Evolutionary conservation across 2,888 invertebrate species (phyloP).

Genomic region (Brachynemurus nebulosus): DNA sequence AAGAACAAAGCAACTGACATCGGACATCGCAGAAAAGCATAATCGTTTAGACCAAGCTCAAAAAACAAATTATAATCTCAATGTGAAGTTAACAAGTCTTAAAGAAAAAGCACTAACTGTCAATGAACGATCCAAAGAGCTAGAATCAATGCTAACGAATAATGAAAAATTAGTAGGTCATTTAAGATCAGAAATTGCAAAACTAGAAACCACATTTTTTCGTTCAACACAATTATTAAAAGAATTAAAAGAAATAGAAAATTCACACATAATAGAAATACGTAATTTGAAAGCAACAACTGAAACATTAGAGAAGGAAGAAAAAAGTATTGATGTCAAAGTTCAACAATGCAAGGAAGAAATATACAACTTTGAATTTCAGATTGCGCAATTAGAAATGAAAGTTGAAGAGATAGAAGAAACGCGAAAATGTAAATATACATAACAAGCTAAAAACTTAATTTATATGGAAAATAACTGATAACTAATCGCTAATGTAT

Average conservation of each 20-base stretch:
- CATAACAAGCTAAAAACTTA: too few relatives aligned
- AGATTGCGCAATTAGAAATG: conserved; percentile 24
- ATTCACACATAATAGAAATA: conserved; percentile 35
- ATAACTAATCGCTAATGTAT: background rate
- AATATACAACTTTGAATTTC: conserved; percentile 23
- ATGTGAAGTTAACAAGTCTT: conserved; percentile 36
- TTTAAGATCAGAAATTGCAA: conserved; percentile 33
- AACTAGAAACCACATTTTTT: conserved; percentile 37
- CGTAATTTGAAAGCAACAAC: conserved; percentile 34
- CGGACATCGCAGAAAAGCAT: conserved; percentile 21
- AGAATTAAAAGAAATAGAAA: conserved; percentile 34
- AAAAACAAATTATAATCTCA: conserved; percentile 26
- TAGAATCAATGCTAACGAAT: conserved; percentile 45
- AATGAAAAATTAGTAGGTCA: conserved; percentile 38
- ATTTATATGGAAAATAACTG: too few relatives aligned
- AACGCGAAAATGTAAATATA: conserved; percentile 19
- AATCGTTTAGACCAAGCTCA: conserved; percentile 17
- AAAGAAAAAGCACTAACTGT: conserved; percentile 38
- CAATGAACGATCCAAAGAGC: conserved; percentile 41
- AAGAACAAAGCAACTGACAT: conserved; percentile 21
- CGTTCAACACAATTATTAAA: conserved; percentile 35
- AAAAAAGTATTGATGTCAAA: conserved; percentile 25
- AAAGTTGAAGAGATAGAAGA: conserved; percentile 21
- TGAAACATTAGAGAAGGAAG: conserved; percentile 32
- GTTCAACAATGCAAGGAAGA: conserved; percentile 22